phyloP scores from a whole-genome alignment of 2,113 vertebrate genomes.

The Neotragus moschatus region DNA sequence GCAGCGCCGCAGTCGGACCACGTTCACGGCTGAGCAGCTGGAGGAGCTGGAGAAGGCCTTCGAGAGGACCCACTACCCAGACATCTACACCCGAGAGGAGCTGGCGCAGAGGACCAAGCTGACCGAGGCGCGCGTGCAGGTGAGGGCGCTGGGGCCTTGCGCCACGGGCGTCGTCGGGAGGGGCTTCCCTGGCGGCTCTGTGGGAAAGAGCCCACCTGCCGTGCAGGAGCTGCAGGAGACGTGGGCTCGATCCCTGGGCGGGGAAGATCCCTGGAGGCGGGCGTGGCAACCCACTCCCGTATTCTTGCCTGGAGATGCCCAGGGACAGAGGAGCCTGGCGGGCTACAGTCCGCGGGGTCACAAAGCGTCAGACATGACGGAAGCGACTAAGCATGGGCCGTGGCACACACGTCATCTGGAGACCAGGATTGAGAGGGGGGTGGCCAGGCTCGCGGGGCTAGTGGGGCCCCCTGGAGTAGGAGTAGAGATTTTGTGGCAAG shows the following conservation, averaged over 20 bases:
- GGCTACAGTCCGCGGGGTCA: neutral
- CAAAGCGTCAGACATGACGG: neutral
- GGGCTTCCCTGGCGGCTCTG: rapidly evolving
- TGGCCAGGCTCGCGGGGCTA: rapidly evolving
- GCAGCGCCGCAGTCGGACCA: slow-evolving; percentile 96
- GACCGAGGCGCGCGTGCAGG: slow-evolving; percentile 96
- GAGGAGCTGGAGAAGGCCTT: slow-evolving; percentile 99
- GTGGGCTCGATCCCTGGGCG: rapidly evolving
- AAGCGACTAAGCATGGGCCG: rapidly evolving
- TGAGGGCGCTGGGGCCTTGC: slow-evolving; percentile 57
- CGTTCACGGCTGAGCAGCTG: slow-evolving; percentile 97
- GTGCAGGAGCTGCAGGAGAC: neutral
- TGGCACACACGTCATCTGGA: neutral
- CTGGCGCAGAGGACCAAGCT: slow-evolving; percentile 98
- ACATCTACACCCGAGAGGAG: slow-evolving; percentile 98
- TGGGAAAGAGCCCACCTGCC: neutral
- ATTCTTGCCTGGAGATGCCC: neutral
- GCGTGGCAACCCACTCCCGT: rapidly evolving
- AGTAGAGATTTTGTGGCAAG: neutral
- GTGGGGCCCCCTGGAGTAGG: rapidly evolving
- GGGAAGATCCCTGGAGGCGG: neutral
- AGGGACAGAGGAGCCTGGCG: neutral
- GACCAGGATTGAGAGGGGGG: rapidly evolving
- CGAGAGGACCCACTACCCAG: slow-evolving; percentile 97
- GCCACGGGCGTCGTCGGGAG: rapidly evolving